Conservation (phyloP, 1,140 invertebrate genomes). For the Sitodiplosis mosellana region DNA sequence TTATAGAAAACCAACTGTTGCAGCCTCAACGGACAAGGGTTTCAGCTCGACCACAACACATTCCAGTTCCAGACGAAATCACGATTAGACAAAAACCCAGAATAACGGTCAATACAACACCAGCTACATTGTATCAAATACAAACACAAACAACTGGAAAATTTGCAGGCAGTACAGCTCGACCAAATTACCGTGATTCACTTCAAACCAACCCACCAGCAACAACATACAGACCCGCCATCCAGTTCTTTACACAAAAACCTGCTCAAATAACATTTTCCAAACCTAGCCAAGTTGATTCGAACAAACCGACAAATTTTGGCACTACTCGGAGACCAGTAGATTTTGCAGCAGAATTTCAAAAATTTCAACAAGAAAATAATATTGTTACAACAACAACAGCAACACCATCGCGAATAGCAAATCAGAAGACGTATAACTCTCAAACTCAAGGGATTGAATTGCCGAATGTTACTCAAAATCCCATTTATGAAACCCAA, state of each 20-base stretch:
- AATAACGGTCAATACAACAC: slow-evolving; percentile 15
- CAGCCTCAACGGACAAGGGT: slow-evolving; percentile 11
- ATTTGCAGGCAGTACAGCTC: slow-evolving; percentile 30
- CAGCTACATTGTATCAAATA: slow-evolving; percentile 17
- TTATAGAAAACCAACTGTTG: slow-evolving; percentile 20
- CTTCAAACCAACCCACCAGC: slow-evolving; percentile 41
- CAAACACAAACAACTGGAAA: slow-evolving; percentile 17
- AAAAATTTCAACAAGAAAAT: slow-evolving; percentile 58
- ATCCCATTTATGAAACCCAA: slow-evolving; percentile 55
- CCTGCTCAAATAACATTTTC: slow-evolving; percentile 33
- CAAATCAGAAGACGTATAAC: slow-evolving; percentile 21
- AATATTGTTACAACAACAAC: slow-evolving; percentile 30
- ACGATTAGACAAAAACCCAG: slow-evolving; percentile 22
- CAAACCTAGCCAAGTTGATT: slow-evolving; percentile 27
- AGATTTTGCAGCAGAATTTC: slow-evolving; percentile 53
- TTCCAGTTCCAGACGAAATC: slow-evolving; percentile 11
- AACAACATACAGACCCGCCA: slow-evolving; percentile 39
- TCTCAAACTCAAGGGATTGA: slow-evolving; percentile 12
- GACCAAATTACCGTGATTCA: slow-evolving; percentile 24
- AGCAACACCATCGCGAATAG: slow-evolving; percentile 21
- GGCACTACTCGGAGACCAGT: slow-evolving; percentile 31
- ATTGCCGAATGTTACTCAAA: slow-evolving; percentile 24
- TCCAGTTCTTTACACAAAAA: slow-evolving; percentile 38
- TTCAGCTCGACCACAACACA: slow-evolving; percentile 24
- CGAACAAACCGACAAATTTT: slow-evolving; percentile 19